Evolutionary conservation across 2,888 invertebrate species (phyloP), one percentile per base, ranked within the genome.

Genomic region (Drosophila villosipedis): DNA sequence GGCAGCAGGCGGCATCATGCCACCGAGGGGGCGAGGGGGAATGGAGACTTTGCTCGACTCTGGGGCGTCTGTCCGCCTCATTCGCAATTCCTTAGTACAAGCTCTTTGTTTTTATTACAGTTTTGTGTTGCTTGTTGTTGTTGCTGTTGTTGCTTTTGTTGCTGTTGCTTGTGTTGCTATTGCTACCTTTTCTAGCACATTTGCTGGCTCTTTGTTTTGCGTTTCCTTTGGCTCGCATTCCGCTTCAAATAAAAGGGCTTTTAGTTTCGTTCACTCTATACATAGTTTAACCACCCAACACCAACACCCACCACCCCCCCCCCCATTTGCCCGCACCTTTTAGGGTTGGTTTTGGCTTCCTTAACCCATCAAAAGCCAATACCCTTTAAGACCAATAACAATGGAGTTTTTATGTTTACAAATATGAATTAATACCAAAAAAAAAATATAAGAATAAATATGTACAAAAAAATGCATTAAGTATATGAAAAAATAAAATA

Each of bases 151-250:
- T 41, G 25, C 10, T 55, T 30, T 72, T 60, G 31, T 10, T 41
- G 25, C 6, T 55, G 41, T 73, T 77, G 37, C 74, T 14, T 6
- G 22, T 74, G 47, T 47, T 47, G 22, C 16, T 67, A 37, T 68
- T 65, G 53, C 43, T 78, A 74, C 74, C 78, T 78, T 74, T 70
- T 78, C 78, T 73, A 64, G 73, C 73, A 64, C 68, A 73, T 73
- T 76, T 55, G 68, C 39, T 73, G 61, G 39, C 72, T 55, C 73
- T 81, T 77, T 74, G 63, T 80, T 70, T 65, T 37, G 65, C 63
- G 54, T 60, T 75, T 76, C 66, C 75, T 84, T 86, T 84, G 50
- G 31, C 52, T 82, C 71, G 68, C 68, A 82, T 84, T 86, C 84
- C 80, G 69, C 72, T 72, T 78, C 60, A 37, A 71, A 58, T 63